phyloP scores from a whole-genome alignment of 2,888 invertebrate species.

The Rotaria sp. region DNA sequence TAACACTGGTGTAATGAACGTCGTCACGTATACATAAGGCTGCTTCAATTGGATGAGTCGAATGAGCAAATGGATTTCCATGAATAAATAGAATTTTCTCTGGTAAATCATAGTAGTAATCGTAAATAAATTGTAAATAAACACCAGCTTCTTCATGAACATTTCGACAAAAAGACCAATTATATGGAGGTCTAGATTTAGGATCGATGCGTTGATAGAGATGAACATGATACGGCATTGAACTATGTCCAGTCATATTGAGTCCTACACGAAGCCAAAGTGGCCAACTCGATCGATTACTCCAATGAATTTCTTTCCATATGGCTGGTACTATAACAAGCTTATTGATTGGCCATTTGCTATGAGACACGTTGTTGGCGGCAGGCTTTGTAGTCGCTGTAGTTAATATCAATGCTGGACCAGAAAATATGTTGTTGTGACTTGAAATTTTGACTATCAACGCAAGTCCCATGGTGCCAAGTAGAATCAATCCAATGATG shows the following conservation, averaged over 20 bases:
- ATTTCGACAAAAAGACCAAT: background rate
- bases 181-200: background rate
- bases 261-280: background rate
- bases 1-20: background rate
- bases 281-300: background rate
- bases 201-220: background rate
- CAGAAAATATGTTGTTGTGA: too few species aligned
- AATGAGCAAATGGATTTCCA: background rate
- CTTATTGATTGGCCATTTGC: background rate
- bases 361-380: too few species aligned
- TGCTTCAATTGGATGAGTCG: background rate
- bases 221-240: background rate
- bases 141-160: background rate
- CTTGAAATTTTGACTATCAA: too few species aligned
- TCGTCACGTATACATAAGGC: background rate
- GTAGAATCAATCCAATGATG: too few species aligned
- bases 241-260: rapidly evolving
- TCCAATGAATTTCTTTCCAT: background rate
- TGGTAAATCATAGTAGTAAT: background rate
- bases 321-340: background rate
- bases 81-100: background rate
- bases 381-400: too few species aligned
- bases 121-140: background rate
- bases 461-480: too few species aligned
- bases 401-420: too few species aligned